Conservation (phyloP, 2,113 vertebrate genomes). For the Elanus axillaris region DNA sequence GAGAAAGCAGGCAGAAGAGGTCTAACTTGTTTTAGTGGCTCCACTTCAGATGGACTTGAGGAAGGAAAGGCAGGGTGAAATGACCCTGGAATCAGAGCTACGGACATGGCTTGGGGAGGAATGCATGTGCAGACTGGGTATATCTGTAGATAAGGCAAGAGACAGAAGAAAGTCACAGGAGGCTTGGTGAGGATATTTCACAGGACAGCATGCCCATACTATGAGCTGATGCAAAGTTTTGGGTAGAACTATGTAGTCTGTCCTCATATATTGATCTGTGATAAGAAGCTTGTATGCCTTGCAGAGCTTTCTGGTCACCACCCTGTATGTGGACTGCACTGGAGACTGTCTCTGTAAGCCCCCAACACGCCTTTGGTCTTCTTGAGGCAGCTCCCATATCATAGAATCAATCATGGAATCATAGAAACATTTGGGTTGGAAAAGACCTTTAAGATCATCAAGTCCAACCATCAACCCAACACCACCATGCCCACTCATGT, state of each 20-base stretch:
- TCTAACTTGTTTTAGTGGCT: not conserved
- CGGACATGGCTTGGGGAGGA: not conserved
- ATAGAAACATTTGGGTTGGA: no score
- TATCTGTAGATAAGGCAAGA: not conserved
- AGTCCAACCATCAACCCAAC: no score
- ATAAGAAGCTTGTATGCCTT: not conserved
- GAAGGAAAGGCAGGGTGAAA: not conserved
- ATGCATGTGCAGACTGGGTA: not conserved
- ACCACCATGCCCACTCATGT: no score
- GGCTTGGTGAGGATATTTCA: not conserved
- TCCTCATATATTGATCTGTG: not conserved
- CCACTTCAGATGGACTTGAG: not conserved
- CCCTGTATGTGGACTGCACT: not conserved
- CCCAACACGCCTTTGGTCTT: not conserved
- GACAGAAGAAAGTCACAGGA: not conserved
- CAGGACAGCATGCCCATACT: not conserved
- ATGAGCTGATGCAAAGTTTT: not conserved
- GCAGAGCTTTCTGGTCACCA: not conserved
- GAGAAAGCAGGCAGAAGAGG: not conserved
- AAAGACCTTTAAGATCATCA: no score
- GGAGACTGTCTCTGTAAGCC: not conserved
- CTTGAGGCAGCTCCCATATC: not conserved
- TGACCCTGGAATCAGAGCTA: not conserved
- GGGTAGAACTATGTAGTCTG: not conserved
- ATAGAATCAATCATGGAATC: no score